Percentiles rank a stretch among this genome's conserved stretches.
These are phyloP conservation scores for Drosophila percnosoma DNA, from an alignment of 2,888 invertebrate genomes.

Conservation along the genomic window DNA sequence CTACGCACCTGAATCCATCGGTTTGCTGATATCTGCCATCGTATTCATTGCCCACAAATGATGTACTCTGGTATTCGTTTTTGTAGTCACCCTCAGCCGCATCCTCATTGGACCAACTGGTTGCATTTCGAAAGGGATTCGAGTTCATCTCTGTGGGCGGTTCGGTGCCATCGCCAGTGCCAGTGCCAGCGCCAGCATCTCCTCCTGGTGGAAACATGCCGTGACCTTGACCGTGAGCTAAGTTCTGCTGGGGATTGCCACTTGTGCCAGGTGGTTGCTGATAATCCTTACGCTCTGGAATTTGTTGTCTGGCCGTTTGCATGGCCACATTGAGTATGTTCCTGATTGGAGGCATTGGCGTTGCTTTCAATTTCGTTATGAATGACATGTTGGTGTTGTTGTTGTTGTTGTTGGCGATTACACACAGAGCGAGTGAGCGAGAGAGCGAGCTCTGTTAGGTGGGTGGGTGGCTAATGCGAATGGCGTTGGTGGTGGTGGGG, in stretches of 20 bases:
- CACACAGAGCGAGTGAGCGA: neutral
- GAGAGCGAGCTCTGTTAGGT: conserved; percentile 23
- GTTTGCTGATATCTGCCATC: conserved; percentile 84
- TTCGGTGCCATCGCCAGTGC: conserved; percentile 31
- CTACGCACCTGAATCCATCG: conserved; percentile 82
- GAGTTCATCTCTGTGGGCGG: conserved; percentile 81
- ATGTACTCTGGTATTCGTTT: conserved; percentile 83
- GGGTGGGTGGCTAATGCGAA: conserved; percentile 68
- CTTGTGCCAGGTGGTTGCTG: conserved; percentile 82
- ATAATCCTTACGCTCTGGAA: conserved; percentile 88
- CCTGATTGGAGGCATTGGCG: conserved; percentile 90
- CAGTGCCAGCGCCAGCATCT: conserved; percentile 9
- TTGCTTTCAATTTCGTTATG: conserved; percentile 86
- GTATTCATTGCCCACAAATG: conserved; percentile 83
- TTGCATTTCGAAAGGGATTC: conserved; percentile 84
- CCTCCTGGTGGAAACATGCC: conserved; percentile 46
- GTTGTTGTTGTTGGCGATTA: conserved; percentile 40
- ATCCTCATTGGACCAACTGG: conserved; percentile 77
- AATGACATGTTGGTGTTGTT: conserved; percentile 86
- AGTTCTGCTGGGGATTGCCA: conserved; percentile 59
- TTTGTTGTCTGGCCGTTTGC: conserved; percentile 92
- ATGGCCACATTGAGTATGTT: conserved; percentile 93
- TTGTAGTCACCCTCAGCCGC: conserved; percentile 70
- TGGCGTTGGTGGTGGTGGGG: conserved; percentile 68
- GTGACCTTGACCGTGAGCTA: conserved; percentile 60